phyloP scores from a whole-genome alignment of 2,888 invertebrate species.

The Xestoiulus laeticollis region DNA sequence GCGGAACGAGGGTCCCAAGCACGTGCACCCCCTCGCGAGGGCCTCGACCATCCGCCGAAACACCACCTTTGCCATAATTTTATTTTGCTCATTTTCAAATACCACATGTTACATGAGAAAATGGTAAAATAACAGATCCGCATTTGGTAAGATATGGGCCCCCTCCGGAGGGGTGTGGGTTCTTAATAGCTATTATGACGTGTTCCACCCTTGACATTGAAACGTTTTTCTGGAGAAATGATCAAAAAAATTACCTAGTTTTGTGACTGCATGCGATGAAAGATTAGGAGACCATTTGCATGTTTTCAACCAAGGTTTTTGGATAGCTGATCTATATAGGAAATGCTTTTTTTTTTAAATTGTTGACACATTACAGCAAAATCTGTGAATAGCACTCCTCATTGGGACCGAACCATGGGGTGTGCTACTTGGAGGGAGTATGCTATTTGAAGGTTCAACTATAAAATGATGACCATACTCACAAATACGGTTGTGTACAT shows the following conservation, averaged over 20 bases:
- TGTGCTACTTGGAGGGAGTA: too few species aligned
- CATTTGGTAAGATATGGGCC: slow-evolving; percentile 7
- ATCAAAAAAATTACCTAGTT: not conserved
- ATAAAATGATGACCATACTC: too few species aligned
- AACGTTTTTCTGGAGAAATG: not conserved
- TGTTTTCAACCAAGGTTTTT: too few species aligned
- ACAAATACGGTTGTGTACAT: too few species aligned
- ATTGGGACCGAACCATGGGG: too few species aligned
- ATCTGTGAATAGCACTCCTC: too few species aligned
- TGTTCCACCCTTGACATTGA: slow-evolving; percentile 21
- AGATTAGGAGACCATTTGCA: too few species aligned
- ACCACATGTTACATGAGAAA: not conserved
- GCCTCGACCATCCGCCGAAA: not conserved
- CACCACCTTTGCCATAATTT: not conserved
- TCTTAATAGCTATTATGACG: not conserved
- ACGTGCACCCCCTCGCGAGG: not conserved
- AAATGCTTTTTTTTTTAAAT: too few species aligned
- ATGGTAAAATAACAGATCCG: not conserved
- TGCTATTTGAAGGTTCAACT: too few species aligned
- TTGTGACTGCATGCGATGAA: too few species aligned
- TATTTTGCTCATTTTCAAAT: not conserved
- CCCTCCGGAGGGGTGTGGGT: not conserved
- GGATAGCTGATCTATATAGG: too few species aligned
- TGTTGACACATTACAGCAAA: too few species aligned
- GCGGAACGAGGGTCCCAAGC: not conserved